Evolutionary conservation across 2,888 invertebrate species (phyloP), one percentile per base, ranked within the genome.

Genomic region (Sylvicola fuscatus): DNA sequence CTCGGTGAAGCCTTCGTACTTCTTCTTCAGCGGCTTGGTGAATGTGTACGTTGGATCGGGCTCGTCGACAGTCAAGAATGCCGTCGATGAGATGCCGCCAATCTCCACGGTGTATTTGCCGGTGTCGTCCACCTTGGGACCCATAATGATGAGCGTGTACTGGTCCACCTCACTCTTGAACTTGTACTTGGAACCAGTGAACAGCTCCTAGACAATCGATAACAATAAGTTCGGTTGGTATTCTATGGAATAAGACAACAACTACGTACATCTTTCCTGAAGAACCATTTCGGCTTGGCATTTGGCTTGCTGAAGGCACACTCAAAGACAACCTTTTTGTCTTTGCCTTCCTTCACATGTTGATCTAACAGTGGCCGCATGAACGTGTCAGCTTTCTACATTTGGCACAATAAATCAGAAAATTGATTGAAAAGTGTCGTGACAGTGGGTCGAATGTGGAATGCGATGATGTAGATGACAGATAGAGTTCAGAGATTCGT

Each of bases 21-120:
- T 81, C 60, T 90, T 89, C 46, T 84, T 81, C 35, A 99, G 63
- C 30, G 74, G 77, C 58, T 90, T 93, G 5, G 81, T 75, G 64
- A 99, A 99, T 40, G 76, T 75, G 55, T 90, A 98, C 11, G 76
- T 73, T 27, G 93, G 92, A 60, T 93, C 93, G 39, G 97, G 84
- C 60, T 92, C 95, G 74, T 95, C 93, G 14, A 98, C 95, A 60
- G 82, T 87, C 37, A 99, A 71, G 64, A 87, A 86, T 32, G 81
- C 93, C 14, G 86, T 80, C 46, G 82, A 83, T 36, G 76, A 72
- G 34, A 84, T 70, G 36, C 92, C 89, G 48, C 84, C 81, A 47
- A 95, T 87, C 64, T 97, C 92, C 48, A 93, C 78, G 0, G 84
- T 86, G 53, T 93, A 95, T 64, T 92, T 92, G 47, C 95, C 98